A percentile compares a stretch with the other conserved stretches of the same genome.
Conservation (phyloP, 1,140 invertebrate genomes). For the Heliconius eleuchia region DNA sequence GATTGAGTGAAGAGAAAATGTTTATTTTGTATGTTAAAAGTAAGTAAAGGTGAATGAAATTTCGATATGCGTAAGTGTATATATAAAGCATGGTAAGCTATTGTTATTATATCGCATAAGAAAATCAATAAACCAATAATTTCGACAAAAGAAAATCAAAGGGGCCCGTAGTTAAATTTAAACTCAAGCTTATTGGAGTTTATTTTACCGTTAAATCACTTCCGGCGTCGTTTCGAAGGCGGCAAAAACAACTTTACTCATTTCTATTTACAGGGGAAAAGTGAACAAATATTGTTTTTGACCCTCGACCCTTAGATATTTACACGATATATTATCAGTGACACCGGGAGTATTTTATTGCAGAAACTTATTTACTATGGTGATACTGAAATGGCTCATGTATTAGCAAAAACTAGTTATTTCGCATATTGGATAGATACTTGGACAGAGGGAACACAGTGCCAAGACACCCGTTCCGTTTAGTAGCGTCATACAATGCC, state of each 20-base stretch:
- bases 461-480: too few species aligned
- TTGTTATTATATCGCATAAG: neutral
- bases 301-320: constrained; percentile 8
- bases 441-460: too few species aligned
- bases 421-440: neutral
- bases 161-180: neutral
- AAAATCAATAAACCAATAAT: constrained; percentile 5
- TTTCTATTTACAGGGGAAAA: constrained; percentile 29
- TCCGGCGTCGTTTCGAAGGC: constrained; percentile 7
- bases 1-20: too few species aligned
- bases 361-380: constrained; percentile 16
- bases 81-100: too few species aligned
- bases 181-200: neutral
- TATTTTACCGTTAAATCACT: constrained; percentile 24
- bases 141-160: neutral
- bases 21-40: too few species aligned
- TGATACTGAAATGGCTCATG: neutral
- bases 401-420: neutral
- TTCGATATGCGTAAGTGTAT: too few species aligned
- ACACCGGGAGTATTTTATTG: constrained; percentile 9
- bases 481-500: too few species aligned
- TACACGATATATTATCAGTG: constrained; percentile 27
- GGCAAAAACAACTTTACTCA: constrained; percentile 32
- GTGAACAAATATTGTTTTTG: constrained; percentile 21
- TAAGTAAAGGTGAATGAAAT: too few species aligned